Evolutionary conservation across 2,888 invertebrate genomes (phyloP), one percentile per base, ranked within the genome.

Genomic region (Tenthredo notha): DNA sequence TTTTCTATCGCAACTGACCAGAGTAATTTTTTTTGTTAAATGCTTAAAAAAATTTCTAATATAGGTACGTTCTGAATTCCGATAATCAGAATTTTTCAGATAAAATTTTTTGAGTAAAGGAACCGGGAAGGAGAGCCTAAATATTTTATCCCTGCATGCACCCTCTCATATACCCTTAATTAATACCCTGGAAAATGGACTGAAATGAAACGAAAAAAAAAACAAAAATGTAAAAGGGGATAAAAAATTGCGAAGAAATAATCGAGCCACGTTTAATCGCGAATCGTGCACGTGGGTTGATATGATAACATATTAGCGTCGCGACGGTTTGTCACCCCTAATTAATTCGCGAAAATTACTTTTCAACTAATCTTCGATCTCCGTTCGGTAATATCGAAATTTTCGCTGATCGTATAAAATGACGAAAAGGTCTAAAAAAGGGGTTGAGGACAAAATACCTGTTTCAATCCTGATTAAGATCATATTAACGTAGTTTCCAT

Each of bases 401-500:
- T 67, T 25, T 15, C 18, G 18, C 5, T 6, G 18, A 33, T 67
- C 33, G 29, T 15, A n/a, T n/a, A n/a, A 18, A 67, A 18, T 33
- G 18, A 33, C 21, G 40, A 74, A n/a, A 40, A 21, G 72, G 43
- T 37, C n/a, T 0, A 3, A 43, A 74, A 10, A 74, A 74, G 43
- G 72, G 72, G 21, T 12, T 21, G 43, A 74, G 43, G 72, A 74
- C 40, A 21, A 43, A 43, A 74, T 74, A 74, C 72, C 40, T 74
- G 40, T 74, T 43, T 4, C 29, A 18, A 54, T 54, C 29, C 50
- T 50, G 77, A 54, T 77, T 77, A 54, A 54, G 77, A 77, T 77
- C 54, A 25, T 77, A 77, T 77, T 54, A 77, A 77, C 77, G 25
- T 80, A 80, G 80, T 80, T 80, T 80, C 58, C 58, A 33, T 21